Percentiles rank a stretch among this genome's conserved stretches.
Evolutionary conservation across 2,113 vertebrate genomes (phyloP).

Genomic region (Chaetura pelagica): DNA sequence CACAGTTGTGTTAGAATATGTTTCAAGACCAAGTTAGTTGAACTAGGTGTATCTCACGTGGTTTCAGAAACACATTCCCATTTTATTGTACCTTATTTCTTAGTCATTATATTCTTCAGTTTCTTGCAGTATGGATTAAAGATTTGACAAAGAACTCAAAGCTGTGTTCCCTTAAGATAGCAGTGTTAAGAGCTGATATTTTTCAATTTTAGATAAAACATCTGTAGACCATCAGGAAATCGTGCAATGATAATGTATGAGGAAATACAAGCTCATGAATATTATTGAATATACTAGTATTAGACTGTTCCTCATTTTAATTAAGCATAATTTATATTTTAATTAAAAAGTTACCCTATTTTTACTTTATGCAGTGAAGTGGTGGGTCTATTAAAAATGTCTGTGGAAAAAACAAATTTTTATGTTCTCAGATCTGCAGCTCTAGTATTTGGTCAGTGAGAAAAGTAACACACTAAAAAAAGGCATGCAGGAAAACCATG

Average conservation of each 20-base stretch:
- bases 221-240: not conserved
- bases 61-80: not conserved
- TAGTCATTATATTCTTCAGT: not conserved
- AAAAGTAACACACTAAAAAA: not conserved
- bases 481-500: not conserved
- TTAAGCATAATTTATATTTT: not conserved
- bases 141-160: not conserved
- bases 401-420: not conserved
- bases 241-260: not conserved
- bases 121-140: not conserved
- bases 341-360: not conserved
- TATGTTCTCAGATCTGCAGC: not conserved
- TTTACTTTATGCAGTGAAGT: not conserved
- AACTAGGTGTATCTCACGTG: not conserved
- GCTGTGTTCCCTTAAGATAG: not conserved
- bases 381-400: not conserved
- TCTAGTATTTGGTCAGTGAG: constrained; percentile 1
- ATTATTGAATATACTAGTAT: not conserved
- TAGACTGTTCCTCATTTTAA: not conserved
- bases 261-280: not conserved
- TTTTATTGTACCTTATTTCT: not conserved
- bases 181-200: not conserved
- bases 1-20: not conserved
- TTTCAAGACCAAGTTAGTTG: not conserved
- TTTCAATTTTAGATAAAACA: not conserved